These are phyloP conservation scores for Acanthisitta chloris DNA, from an alignment of 2,113 vertebrate species.

Conservation along the genomic window DNA sequence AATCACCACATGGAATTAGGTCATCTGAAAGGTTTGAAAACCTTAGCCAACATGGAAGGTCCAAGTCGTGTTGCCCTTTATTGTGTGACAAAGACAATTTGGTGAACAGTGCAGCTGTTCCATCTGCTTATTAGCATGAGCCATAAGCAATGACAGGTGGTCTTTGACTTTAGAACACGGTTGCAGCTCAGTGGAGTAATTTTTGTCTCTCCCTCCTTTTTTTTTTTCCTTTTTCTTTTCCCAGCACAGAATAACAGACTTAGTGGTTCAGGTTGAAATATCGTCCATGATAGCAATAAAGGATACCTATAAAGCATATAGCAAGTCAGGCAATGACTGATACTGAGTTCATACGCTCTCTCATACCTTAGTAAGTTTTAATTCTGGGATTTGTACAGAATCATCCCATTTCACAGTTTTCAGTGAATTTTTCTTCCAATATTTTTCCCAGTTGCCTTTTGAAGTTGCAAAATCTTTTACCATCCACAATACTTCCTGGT, in stretches of 20 bases:
- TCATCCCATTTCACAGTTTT: neutral
- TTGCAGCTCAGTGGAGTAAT: neutral
- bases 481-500: too few relatives aligned
- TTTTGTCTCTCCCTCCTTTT: rapidly evolving
- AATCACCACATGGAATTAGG: neutral
- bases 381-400: neutral
- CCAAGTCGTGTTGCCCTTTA: neutral
- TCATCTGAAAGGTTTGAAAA: neutral
- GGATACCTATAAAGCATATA: neutral
- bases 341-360: neutral
- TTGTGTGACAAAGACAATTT: neutral
- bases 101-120: neutral
- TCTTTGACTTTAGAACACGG: neutral
- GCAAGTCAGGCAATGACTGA: neutral
- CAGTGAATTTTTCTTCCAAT: neutral
- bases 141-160: neutral
- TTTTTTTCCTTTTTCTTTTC: neutral
- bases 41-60: neutral
- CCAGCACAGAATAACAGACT: neutral
- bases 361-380: neutral
- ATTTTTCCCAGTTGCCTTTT: neutral
- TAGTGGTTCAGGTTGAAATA: neutral
- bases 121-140: neutral
- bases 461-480: neutral
- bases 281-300: neutral